Evolutionary conservation across 2,797 vertebrate species (phyloP).

Genomic region (Philypnodon macrostomus): DNA sequence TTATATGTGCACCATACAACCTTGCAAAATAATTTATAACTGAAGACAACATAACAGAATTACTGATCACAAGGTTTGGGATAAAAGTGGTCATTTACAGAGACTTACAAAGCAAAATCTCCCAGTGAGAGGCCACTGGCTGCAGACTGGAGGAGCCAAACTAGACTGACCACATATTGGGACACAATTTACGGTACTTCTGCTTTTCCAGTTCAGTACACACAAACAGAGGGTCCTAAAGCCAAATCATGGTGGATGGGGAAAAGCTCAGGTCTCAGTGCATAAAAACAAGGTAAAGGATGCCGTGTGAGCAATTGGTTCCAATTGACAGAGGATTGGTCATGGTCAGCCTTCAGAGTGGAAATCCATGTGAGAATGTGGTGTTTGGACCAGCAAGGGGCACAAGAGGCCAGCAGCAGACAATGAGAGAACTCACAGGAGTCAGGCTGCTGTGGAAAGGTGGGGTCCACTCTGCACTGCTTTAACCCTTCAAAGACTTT

Average conservation of each 20-base stretch:
- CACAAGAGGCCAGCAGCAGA: conserved; percentile 69
- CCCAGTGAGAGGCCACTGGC: conserved; percentile 58
- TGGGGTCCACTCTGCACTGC: conserved; percentile 48
- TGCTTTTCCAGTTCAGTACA: conserved; percentile 72
- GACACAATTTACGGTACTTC: conserved; percentile 56
- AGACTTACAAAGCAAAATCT: conserved; percentile 58
- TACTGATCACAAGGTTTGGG: conserved; percentile 17
- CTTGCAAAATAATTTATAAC: not conserved
- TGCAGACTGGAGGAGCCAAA: conserved; percentile 68
- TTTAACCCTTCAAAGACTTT: conserved; percentile 65
- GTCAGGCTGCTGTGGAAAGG: conserved; percentile 64
- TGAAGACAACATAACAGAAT: conserved; percentile 14
- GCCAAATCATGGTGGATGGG: conserved; percentile 66
- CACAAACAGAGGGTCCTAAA: conserved; percentile 70
- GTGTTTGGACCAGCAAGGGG: conserved; percentile 70
- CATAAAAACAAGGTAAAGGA: conserved; percentile 76
- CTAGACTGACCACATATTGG: conserved; percentile 67
- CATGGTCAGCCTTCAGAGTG: conserved; percentile 75
- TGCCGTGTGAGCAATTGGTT: conserved; percentile 78
- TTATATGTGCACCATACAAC: not conserved
- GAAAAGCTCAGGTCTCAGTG: conserved; percentile 68
- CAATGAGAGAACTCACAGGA: conserved; percentile 74
- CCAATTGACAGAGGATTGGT: conserved; percentile 79
- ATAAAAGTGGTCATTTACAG: conserved; percentile 36
- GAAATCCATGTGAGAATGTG: conserved; percentile 83